phyloP scores from a whole-genome alignment of 2,797 vertebrate species.

The Bufotes viridis region DNA sequence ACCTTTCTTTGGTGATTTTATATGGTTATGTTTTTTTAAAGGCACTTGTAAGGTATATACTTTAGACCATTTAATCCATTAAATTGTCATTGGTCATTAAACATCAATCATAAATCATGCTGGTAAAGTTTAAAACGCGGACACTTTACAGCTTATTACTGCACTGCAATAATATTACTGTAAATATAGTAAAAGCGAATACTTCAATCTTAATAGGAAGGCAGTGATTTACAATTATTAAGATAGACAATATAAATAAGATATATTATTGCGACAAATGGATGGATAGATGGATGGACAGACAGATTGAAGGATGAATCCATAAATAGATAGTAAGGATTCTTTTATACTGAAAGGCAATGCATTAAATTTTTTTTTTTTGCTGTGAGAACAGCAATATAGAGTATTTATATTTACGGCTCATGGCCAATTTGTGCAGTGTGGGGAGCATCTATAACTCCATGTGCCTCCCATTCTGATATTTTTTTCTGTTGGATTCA shows the following conservation, averaged over 20 bases:
- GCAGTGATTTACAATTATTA: neutral
- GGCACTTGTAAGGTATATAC: neutral
- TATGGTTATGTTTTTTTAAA: neutral
- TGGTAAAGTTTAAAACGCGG: neutral
- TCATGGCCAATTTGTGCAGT: too few relatives aligned
- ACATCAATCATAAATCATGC: slow-evolving; percentile 9
- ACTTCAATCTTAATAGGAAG: neutral
- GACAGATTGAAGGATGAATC: neutral
- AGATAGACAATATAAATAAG: neutral
- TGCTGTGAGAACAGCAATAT: too few relatives aligned
- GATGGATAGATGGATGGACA: neutral
- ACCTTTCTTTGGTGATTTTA: neutral
- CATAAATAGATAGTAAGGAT: too few relatives aligned
- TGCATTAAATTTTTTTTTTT: too few relatives aligned
- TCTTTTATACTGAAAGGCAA: too few relatives aligned
- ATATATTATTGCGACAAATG: neutral
- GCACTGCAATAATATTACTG: neutral
- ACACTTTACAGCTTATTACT: neutral
- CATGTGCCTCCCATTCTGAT: too few relatives aligned
- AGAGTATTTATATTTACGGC: too few relatives aligned
- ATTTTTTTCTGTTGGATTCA: too few relatives aligned
- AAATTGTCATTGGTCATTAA: slow-evolving; percentile 12
- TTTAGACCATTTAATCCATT: slow-evolving; percentile 11
- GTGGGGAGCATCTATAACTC: too few relatives aligned
- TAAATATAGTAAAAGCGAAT: neutral